Evolutionary conservation across 2,797 vertebrate genomes (phyloP).

Genomic region (Rhynchonycteris naso): DNA sequence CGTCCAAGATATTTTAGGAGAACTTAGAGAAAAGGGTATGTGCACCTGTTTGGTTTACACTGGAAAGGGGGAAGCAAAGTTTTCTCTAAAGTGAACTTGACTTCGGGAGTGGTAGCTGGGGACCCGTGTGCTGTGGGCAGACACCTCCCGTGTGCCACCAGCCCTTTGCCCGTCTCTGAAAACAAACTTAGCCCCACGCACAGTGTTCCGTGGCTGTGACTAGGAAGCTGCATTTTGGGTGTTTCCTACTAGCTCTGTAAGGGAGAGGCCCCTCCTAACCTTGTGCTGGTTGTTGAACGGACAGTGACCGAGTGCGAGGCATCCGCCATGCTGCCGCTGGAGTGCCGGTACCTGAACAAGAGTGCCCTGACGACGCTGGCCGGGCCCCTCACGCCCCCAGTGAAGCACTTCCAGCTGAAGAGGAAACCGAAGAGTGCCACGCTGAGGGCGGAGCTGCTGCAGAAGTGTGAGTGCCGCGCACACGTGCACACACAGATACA

Average conservation of each 20-base stretch:
- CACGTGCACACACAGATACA: too few species aligned
- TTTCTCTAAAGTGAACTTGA: background rate
- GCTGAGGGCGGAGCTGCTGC: conserved; percentile 96
- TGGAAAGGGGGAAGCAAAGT: background rate
- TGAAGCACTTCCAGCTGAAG: conserved; percentile 99
- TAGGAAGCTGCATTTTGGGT: background rate
- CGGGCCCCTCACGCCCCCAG: conserved; percentile 96
- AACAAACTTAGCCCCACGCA: too few species aligned
- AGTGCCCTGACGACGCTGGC: conserved; percentile 96
- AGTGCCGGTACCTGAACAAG: conserved; percentile 99
- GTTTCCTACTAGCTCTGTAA: accelerated
- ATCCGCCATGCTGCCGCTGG: conserved; percentile 96
- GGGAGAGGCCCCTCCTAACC: accelerated
- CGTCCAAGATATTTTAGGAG: conserved; percentile 97
- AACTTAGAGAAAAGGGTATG: conserved; percentile 97
- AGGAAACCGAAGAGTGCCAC: conserved; percentile 99
- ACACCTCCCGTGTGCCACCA: too few species aligned
- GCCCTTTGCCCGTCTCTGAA: too few species aligned
- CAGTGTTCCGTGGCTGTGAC: accelerated
- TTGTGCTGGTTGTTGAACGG: background rate
- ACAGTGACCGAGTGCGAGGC: conserved; percentile 98
- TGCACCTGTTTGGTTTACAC: background rate
- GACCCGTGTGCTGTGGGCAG: too few species aligned
- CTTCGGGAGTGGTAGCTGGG: background rate
- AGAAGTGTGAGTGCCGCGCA: conserved; percentile 93